A percentile compares a stretch with the other conserved stretches of the same genome.
These are phyloP conservation scores for Drosophila tsacasi DNA, from an alignment of 1,140 invertebrate species.

Conservation along the genomic window DNA sequence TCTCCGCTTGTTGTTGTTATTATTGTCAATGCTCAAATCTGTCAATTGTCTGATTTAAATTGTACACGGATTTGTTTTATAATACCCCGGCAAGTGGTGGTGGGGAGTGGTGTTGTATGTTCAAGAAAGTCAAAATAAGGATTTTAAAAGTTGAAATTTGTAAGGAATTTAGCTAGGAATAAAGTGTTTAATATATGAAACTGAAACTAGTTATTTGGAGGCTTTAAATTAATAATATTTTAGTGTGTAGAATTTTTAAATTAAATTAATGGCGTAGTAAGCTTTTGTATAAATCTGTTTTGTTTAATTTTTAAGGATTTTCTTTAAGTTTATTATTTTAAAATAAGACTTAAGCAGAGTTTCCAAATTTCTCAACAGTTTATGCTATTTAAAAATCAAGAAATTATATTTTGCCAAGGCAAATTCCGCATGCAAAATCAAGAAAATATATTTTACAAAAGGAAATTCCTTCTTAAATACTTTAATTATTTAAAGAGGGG, in stretches of 20 bases:
- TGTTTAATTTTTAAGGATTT: not conserved
- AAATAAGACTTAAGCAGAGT: not conserved
- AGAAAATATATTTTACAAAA: not conserved
- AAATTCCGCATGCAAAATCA: not conserved
- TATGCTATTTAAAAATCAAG: not conserved
- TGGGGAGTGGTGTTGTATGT: not conserved
- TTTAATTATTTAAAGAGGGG: not conserved
- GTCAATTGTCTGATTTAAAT: conserved; percentile 56
- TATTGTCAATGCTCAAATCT: conserved; percentile 36
- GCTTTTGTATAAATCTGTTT: not conserved
- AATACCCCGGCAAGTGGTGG: conserved; percentile 9
- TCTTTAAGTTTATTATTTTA: not conserved
- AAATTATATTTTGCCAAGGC: not conserved
- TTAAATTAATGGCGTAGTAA: not conserved
- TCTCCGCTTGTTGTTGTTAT: conserved; percentile 6
- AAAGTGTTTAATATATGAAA: not conserved
- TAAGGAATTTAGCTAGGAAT: not conserved
- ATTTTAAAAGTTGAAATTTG: not conserved
- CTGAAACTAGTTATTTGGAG: not conserved
- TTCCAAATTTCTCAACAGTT: not conserved
- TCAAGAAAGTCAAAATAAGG: not conserved
- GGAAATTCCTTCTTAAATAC: not conserved
- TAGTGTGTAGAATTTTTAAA: not conserved
- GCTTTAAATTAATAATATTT: not conserved
- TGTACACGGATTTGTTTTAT: conserved; percentile 48